These are phyloP conservation scores for Rhynchomys soricoides DNA, from an alignment of 2,113 vertebrate genomes.

Conservation along the genomic window DNA sequence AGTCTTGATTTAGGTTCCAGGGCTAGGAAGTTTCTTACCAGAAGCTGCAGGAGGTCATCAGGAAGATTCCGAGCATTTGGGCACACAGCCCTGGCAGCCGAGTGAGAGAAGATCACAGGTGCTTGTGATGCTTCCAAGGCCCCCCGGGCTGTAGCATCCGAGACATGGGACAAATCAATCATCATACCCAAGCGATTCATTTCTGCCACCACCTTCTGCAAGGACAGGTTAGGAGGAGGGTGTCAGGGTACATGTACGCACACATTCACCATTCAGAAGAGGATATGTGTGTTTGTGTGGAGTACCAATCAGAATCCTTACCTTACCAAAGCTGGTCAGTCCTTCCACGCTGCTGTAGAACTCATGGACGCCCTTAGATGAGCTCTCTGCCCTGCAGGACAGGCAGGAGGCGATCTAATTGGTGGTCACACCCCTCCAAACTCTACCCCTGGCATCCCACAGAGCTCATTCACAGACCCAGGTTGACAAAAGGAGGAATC, in stretches of 20 bases:
- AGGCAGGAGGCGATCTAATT: slow-evolving; percentile 18
- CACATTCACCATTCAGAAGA: not conserved
- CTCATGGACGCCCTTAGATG: slow-evolving; percentile 83
- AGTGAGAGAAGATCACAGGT: slow-evolving; percentile 97
- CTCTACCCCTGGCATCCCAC: not conserved
- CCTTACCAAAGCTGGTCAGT: slow-evolving; percentile 93
- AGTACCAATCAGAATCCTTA: slow-evolving; percentile 81
- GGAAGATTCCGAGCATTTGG: slow-evolving; percentile 90
- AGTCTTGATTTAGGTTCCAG: slow-evolving; percentile 1
- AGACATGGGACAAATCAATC: slow-evolving; percentile 94
- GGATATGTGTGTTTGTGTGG: not conserved
- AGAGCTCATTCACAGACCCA: not conserved
- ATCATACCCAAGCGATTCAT: slow-evolving; percentile 98
- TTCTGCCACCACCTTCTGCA: slow-evolving; percentile 92
- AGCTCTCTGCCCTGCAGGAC: slow-evolving; percentile 91
- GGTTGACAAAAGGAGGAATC: not conserved
- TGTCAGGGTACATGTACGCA: not conserved
- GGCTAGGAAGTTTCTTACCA: slow-evolving; percentile 86
- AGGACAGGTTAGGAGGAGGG: not conserved
- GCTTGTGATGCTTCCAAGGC: slow-evolving; percentile 89
- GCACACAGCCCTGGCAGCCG: slow-evolving; percentile 89
- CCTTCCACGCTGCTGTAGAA: slow-evolving; percentile 85
- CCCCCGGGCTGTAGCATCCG: slow-evolving; percentile 84
- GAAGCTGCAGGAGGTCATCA: slow-evolving; percentile 88
- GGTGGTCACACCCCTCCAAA: not conserved